Percentiles rank a stretch among this genome's conserved stretches.
Conservation (phyloP, 2,113 vertebrate species). For the Alethe diademata region DNA sequence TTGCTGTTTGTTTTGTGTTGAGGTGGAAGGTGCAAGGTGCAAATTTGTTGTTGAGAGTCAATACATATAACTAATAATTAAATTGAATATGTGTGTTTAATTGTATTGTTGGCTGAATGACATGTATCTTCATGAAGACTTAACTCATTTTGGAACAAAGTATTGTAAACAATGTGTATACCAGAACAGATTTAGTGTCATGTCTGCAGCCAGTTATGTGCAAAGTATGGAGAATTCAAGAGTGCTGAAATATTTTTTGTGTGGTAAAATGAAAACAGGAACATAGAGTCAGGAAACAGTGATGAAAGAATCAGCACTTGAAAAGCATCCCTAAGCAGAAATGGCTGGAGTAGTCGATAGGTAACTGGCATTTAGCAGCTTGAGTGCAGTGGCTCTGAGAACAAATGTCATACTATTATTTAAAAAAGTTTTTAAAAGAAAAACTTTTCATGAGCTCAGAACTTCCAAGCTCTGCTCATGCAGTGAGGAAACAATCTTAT, state of each 20-base stretch:
- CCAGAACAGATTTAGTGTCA: neutral
- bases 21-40: accelerated
- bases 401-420: neutral
- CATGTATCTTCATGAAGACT: neutral
- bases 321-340: neutral
- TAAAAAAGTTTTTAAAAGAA: neutral
- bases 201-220: neutral
- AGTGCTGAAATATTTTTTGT: neutral
- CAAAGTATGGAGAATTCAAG: neutral
- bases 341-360: neutral
- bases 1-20: neutral
- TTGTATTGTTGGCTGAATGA: neutral
- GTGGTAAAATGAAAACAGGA: neutral
- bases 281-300: neutral
- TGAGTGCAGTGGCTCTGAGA: neutral
- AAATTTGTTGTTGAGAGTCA: neutral
- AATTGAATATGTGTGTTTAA: neutral
- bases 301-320: neutral
- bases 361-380: neutral
- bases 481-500: neutral
- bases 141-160: neutral
- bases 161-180: neutral
- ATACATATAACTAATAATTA: neutral
- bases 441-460: neutral
- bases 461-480: neutral